These are phyloP conservation scores for Patagioenas fasciata DNA, from an alignment of 2,113 vertebrate species.

Conservation along the genomic window DNA sequence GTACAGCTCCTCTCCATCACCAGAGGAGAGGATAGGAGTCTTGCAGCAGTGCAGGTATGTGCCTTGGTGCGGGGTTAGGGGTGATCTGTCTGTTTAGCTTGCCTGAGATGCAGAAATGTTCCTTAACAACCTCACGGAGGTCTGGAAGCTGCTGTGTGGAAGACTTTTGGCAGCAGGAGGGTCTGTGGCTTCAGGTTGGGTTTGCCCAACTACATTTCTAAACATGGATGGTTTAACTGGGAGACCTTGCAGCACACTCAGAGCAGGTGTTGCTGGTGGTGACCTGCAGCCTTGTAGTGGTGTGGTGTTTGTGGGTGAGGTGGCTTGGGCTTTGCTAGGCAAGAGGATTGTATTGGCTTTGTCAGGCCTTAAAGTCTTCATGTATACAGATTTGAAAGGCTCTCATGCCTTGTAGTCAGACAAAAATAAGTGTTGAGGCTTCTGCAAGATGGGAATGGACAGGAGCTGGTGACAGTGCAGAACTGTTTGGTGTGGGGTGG, in stretches of 20 bases:
- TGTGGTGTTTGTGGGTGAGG: neutral
- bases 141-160: neutral
- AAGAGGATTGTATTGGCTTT: neutral
- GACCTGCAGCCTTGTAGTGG: neutral
- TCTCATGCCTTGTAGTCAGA: neutral
- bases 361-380: neutral
- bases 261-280: neutral
- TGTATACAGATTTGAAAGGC: neutral
- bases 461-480: neutral
- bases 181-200: neutral
- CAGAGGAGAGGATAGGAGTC: neutral
- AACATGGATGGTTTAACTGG: neutral
- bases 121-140: accelerated
- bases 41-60: neutral
- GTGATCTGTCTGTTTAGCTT: neutral
- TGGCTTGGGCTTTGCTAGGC: neutral
- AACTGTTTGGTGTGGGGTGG: neutral
- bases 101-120: neutral
- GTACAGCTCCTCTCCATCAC: accelerated
- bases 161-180: neutral
- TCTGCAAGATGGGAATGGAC: neutral
- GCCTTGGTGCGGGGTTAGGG: neutral
- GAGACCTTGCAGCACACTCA: neutral
- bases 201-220: neutral
- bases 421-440: neutral